Base-by-base conservation (phyloP, 2,113 vertebrate genomes). In the Xenopus borealis region DNA sequence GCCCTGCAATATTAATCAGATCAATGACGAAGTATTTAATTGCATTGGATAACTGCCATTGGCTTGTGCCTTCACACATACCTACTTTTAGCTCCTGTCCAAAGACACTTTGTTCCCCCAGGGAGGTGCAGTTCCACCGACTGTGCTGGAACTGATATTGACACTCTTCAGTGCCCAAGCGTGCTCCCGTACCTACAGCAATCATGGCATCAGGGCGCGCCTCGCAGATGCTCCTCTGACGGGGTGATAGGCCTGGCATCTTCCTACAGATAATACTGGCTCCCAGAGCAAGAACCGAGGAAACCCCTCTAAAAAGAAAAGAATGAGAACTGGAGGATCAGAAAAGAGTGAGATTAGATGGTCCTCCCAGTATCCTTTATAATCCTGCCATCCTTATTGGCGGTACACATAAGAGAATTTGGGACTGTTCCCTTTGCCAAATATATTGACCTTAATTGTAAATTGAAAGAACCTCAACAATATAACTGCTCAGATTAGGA, bases 41-140 rank as follows among this genome's bases (percentile, higher is more conserved):
- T 40, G 5, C 7, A 40, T 7, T 2, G 33, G 33, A 40, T 40
- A 40, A 40, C 33, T 40, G 33, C 33, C 33, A 2, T 40, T 40
- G 5, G 33, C 5, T 40, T 40, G 6, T 40, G 5, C 33, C 8
- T 40, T 46, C 68, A 61, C 66, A 79, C 78, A 10, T 72, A 79
- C 78, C 78, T 66, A 79, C 68, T 72, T 74, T 76, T 66, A 79
- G 68, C 78, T 79, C 78, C 27, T 69, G 67, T 46, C 78, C 78
- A 62, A 79, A 79, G 12, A 76, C 67, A 33, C 72, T 76, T 14
- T 45, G 72, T 46, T 79, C 67, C 13, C 72, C 78, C 12, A 79
- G 40, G 2, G 78, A 66, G 45, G 47, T 79, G 57, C 78, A 79
- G 73, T 79, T 79, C 78, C 78, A 79, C 19, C 72, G 72, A 52